A percentile compares a stretch with the other conserved stretches of the same genome.
These are phyloP conservation scores for Norana najaformis DNA, from an alignment of 2,888 invertebrate genomes.

Conservation along the genomic window DNA sequence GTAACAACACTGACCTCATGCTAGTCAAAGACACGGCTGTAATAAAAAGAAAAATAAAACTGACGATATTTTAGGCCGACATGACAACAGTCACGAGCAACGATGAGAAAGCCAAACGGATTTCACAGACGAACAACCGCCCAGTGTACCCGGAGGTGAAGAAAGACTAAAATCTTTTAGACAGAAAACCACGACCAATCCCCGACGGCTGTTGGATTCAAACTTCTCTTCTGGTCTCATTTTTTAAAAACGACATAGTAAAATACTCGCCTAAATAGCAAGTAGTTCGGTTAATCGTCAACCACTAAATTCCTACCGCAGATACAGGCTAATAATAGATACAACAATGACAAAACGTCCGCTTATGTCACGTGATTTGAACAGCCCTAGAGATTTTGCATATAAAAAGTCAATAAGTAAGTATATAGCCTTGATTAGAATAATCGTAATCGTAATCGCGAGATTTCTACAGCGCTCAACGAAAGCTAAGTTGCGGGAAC, in stretches of 20 bases:
- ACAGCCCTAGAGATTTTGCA: no score
- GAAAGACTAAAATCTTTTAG: not conserved
- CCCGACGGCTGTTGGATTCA: not conserved
- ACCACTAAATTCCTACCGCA: not conserved
- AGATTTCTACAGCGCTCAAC: no score
- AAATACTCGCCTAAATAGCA: not conserved
- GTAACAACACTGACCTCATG: not conserved
- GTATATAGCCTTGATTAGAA: no score
- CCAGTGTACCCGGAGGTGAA: not conserved
- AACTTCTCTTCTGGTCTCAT: not conserved
- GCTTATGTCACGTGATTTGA: not conserved
- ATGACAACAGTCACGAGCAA: not conserved
- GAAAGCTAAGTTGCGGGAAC: no score
- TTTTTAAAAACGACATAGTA: not conserved
- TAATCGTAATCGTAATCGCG: no score
- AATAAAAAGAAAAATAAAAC: not conserved
- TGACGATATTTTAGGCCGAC: not conserved
- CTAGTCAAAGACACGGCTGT: not conserved
- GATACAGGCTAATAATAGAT: not conserved
- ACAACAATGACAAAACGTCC: constrained; percentile 13
- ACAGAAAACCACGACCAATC: not conserved
- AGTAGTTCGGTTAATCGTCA: not conserved
- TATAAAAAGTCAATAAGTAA: not conserved
- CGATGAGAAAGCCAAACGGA: not conserved
- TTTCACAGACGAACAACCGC: not conserved